Conservation (phyloP, 2,113 vertebrate species). For the Thymallus thymallus region DNA sequence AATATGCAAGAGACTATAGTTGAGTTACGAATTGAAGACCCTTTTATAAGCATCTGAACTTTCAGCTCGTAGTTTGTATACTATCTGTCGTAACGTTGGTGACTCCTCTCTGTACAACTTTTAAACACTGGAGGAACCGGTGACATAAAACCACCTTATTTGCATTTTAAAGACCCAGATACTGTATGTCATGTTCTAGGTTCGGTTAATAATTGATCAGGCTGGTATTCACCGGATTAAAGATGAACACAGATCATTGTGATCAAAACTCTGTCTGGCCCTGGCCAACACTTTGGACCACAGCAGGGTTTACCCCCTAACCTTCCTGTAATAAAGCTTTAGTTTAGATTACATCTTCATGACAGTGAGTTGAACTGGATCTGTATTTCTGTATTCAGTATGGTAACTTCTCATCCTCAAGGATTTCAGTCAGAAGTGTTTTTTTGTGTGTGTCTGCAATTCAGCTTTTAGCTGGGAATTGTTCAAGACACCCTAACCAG, state of each 20-base stretch:
- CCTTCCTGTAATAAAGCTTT: background rate
- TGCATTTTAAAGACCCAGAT: slow-evolving; percentile 8
- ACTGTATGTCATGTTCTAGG: slow-evolving; percentile 15
- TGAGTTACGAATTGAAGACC: too few relatives aligned
- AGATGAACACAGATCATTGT: slow-evolving; percentile 1
- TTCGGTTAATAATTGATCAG: slow-evolving; percentile 17
- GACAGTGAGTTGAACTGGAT: background rate
- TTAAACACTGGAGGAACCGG: slow-evolving; percentile 4
- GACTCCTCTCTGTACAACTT: background rate
- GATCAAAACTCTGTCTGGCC: slow-evolving; percentile 18
- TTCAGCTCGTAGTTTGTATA: too few relatives aligned
- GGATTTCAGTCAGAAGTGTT: too few relatives aligned
- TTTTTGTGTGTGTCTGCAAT: too few relatives aligned
- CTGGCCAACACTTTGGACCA: background rate
- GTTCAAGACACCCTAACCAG: too few relatives aligned
- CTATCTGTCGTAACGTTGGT: too few relatives aligned
- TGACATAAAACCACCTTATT: background rate
- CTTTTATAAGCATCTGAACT: too few relatives aligned
- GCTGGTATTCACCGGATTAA: slow-evolving; percentile 16
- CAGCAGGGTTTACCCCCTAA: background rate
- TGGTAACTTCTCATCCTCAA: too few relatives aligned
- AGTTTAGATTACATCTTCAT: background rate
- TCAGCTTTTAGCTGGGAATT: too few relatives aligned
- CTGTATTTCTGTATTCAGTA: background rate
- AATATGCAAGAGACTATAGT: too few relatives aligned